These are phyloP conservation scores for Meandrusa payeni DNA, from an alignment of 2,888 invertebrate genomes.

Conservation along the genomic window DNA sequence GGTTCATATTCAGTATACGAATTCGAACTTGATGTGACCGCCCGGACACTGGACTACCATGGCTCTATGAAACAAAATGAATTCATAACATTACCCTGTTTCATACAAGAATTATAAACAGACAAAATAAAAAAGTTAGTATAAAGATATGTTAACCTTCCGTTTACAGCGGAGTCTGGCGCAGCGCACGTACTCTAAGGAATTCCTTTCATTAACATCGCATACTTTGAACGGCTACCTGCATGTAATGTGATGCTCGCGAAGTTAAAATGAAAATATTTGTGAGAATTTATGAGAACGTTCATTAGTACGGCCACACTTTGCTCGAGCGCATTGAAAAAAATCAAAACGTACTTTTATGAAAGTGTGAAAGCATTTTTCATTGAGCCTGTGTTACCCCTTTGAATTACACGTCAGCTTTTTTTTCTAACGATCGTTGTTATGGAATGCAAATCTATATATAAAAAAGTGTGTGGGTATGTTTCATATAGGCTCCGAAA, in stretches of 20 bases:
- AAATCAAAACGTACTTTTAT: conserved; percentile 20
- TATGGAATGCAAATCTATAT: no score
- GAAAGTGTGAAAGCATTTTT: conserved; percentile 45
- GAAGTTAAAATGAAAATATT: conserved; percentile 70
- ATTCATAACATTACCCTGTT: no score
- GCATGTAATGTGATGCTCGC: conserved; percentile 43
- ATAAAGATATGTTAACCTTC: conserved; percentile 5
- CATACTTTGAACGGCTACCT: conserved; percentile 48
- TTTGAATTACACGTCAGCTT: no score
- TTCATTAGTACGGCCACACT: conserved; percentile 54
- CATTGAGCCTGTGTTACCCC: conserved; percentile 41
- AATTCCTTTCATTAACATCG: conserved; percentile 62
- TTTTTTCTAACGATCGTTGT: no score
- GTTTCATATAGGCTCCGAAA: no score
- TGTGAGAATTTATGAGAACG: conserved; percentile 54
- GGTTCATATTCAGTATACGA: no score
- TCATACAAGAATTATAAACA: no score
- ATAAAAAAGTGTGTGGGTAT: no score
- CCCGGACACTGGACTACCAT: no score
- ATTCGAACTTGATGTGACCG: no score
- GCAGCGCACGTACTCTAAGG: conserved; percentile 35
- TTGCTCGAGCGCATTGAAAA: conserved; percentile 24
- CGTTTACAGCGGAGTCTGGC: neutral
- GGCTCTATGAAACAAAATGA: neutral
- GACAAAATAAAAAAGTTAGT: no score